Percentiles rank a stretch among this genome's conserved stretches.
Evolutionary conservation across 2,888 invertebrate species (phyloP).

Genomic region (Tipula vernalis): DNA sequence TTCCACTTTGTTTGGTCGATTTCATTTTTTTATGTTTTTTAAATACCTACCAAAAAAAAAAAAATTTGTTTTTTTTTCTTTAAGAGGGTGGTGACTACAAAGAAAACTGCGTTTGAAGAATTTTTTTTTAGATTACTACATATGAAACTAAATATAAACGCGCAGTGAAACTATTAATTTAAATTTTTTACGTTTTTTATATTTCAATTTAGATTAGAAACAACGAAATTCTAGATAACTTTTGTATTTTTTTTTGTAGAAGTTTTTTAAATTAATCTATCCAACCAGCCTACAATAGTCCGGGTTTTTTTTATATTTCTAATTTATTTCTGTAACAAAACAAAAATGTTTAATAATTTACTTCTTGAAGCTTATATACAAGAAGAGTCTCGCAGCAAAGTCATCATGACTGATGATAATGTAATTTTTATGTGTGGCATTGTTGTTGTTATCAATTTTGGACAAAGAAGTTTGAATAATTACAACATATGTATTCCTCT

Average conservation of each 20-base stretch:
- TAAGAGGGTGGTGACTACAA: not conserved
- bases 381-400: not conserved
- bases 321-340: not conserved
- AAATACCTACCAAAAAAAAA: not conserved
- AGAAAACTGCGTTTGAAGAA: not conserved
- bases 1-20: not conserved
- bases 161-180: not conserved
- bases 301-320: not conserved
- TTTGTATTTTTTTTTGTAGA: not conserved
- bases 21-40: not conserved
- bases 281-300: not conserved
- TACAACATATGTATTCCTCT: not conserved
- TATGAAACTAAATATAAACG: not conserved
- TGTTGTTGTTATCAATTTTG: not conserved
- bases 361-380: not conserved
- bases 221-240: not conserved
- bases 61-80: not conserved
- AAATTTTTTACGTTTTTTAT: not conserved
- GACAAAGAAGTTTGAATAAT: not conserved
- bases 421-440: not conserved
- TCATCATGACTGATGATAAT: conserved; percentile 4
- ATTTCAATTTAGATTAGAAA: not conserved
- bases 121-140: not conserved
- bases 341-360: not conserved
- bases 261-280: not conserved